Conservation (phyloP, 2,797 vertebrate genomes). For the Pseudomugil tenellus region DNA sequence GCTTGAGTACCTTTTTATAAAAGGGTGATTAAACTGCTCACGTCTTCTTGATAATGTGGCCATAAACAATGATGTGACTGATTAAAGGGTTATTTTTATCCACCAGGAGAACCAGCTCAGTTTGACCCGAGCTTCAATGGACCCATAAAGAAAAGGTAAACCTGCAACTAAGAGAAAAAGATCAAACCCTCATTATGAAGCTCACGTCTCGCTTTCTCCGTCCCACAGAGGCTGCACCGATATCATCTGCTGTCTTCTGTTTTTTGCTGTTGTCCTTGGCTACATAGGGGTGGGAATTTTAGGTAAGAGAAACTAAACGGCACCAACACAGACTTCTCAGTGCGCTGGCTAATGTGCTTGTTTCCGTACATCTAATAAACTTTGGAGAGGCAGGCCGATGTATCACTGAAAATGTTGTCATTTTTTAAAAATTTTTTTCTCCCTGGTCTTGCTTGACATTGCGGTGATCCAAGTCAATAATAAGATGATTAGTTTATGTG, state of each 20-base stretch:
- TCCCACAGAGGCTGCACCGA: slow-evolving; percentile 88
- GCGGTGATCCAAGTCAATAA: not conserved
- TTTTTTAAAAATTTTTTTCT: not conserved
- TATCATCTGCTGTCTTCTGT: slow-evolving; percentile 88
- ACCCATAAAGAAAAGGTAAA: slow-evolving; percentile 87
- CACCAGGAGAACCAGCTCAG: slow-evolving; percentile 81
- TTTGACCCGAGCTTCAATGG: slow-evolving; percentile 86
- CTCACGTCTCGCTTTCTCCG: slow-evolving; percentile 1
- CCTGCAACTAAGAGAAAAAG: not conserved
- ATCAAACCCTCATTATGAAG: too few relatives aligned
- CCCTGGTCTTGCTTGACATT: not conserved
- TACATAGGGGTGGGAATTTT: slow-evolving; percentile 87
- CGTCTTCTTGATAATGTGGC: slow-evolving; percentile 10
- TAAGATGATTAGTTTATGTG: not conserved
- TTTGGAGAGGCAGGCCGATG: too few relatives aligned
- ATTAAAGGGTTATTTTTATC: slow-evolving; percentile 20
- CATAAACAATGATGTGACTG: slow-evolving; percentile 24
- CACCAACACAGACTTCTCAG: not conserved
- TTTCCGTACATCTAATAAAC: not conserved
- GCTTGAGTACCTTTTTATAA: not conserved
- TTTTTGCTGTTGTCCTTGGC: slow-evolving; percentile 84
- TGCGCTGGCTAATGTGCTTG: not conserved
- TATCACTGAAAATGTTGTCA: too few relatives aligned
- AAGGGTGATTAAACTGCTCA: not conserved
- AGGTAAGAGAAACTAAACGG: slow-evolving; percentile 77